Conservation (phyloP, 1,140 invertebrate species). For the Philopotamus ludificatus region DNA sequence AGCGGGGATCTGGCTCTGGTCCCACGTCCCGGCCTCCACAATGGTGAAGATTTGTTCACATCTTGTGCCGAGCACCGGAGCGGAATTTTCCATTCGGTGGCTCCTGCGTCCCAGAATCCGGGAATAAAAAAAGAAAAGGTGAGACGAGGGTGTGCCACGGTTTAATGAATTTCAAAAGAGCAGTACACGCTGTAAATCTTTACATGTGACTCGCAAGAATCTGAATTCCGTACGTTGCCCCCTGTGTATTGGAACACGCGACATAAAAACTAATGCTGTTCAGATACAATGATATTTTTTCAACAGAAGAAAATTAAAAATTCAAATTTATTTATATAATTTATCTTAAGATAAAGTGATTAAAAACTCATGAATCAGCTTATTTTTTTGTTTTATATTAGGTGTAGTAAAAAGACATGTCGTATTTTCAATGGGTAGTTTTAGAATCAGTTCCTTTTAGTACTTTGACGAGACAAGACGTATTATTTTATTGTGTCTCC, state of each 20-base stretch:
- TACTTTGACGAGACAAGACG: too few species aligned
- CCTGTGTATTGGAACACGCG: background rate
- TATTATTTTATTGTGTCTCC: too few species aligned
- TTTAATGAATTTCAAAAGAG: slow-evolving; percentile 40
- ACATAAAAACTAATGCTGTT: background rate
- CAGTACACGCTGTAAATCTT: slow-evolving; percentile 35
- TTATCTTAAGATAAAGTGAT: too few species aligned
- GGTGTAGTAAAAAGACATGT: too few species aligned
- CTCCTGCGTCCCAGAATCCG: slow-evolving; percentile 22
- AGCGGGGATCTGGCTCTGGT: too few species aligned
- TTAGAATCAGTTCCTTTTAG: too few species aligned
- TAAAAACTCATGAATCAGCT: too few species aligned
- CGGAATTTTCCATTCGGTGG: slow-evolving; percentile 35
- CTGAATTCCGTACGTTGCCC: background rate
- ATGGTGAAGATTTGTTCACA: slow-evolving; percentile 37
- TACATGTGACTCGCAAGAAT: slow-evolving; percentile 16
- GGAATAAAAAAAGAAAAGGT: slow-evolving; percentile 34
- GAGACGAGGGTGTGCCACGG: slow-evolving; percentile 33
- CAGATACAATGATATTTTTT: background rate
- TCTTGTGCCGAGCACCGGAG: slow-evolving; percentile 35
- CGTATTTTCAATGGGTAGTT: too few species aligned
- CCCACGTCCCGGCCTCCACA: too few species aligned
- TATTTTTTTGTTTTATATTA: too few species aligned
- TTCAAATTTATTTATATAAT: too few species aligned
- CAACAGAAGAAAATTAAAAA: too few species aligned